Conservation (phyloP, 2,113 vertebrate genomes). For the Oostethus manadensis region DNA sequence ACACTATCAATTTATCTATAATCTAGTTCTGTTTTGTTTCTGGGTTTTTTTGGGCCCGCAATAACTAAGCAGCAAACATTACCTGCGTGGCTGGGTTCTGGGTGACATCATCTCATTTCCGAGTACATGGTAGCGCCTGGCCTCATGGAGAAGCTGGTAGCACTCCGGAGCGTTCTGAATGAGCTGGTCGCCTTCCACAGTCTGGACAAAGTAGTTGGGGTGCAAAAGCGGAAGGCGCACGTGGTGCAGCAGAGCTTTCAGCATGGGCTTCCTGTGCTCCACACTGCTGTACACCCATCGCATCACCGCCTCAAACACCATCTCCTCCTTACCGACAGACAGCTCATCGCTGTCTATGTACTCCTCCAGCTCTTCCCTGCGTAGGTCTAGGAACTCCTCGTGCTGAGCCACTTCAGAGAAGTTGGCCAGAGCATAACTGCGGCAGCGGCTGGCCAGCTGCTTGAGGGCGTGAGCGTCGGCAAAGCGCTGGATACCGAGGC, state of each 20-base stretch:
- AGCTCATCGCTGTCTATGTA: slow-evolving; percentile 90
- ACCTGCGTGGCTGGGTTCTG: slow-evolving; percentile 95
- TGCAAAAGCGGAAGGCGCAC: slow-evolving; percentile 91
- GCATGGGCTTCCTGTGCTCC: slow-evolving; percentile 79
- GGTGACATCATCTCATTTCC: slow-evolving; percentile 99
- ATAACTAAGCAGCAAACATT: slow-evolving; percentile 2
- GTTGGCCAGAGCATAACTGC: slow-evolving; percentile 82
- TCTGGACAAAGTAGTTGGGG: slow-evolving; percentile 98
- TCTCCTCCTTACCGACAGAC: slow-evolving; percentile 86
- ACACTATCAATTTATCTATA: too few relatives aligned
- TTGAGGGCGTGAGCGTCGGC: slow-evolving; percentile 91
- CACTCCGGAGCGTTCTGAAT: slow-evolving; percentile 95
- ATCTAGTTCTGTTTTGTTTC: neutral
- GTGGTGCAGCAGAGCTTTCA: slow-evolving; percentile 88
- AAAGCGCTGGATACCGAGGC: slow-evolving; percentile 94
- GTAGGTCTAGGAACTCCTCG: slow-evolving; percentile 89
- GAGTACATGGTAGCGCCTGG: slow-evolving; percentile 92
- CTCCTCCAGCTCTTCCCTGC: slow-evolving; percentile 89
- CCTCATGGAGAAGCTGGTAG: slow-evolving; percentile 94
- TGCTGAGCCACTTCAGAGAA: slow-evolving; percentile 90
- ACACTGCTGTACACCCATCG: slow-evolving; percentile 90
- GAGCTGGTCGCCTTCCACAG: slow-evolving; percentile 92
- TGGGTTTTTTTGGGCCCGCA: neutral
- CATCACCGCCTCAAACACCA: slow-evolving; percentile 95
- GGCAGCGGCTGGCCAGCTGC: slow-evolving; percentile 88